Percentiles rank a stretch among this genome's conserved stretches.
Evolutionary conservation across 2,797 vertebrate genomes (phyloP).

Genomic region (Poeciliopsis presidionis): DNA sequence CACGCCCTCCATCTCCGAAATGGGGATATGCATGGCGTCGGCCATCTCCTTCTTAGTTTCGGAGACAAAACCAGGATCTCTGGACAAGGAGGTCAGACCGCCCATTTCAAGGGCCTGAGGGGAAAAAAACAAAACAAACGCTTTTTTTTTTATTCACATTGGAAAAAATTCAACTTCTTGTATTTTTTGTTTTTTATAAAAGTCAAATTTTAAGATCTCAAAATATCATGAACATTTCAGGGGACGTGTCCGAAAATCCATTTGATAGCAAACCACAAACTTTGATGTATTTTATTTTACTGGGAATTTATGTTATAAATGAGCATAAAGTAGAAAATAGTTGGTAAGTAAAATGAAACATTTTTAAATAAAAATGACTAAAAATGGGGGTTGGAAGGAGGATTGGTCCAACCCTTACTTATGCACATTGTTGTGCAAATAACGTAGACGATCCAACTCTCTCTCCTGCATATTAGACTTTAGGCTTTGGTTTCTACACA

Average conservation of each 20-base stretch:
- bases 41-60: conserved; percentile 82
- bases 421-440: background rate
- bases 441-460: background rate
- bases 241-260: too few species aligned
- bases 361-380: background rate
- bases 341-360: background rate
- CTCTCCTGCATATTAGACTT: background rate
- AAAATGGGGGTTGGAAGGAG: too few species aligned
- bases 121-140: conserved; percentile 1
- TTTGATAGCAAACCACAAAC: background rate
- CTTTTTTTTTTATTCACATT: background rate
- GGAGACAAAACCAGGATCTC: conserved; percentile 78
- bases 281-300: background rate
- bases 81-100: conserved; percentile 80
- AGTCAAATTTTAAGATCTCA: background rate
- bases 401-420: too few species aligned
- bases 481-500: background rate
- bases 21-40: conserved; percentile 80
- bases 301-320: background rate
- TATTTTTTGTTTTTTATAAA: background rate
- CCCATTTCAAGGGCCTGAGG: conserved; percentile 83
- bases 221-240: background rate
- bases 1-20: conserved; percentile 80
- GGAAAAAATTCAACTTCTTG: background rate
- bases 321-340: background rate